Percentiles rank a stretch among this genome's conserved stretches.
These are phyloP conservation scores for Bombus sylvicola DNA, from an alignment of 1,140 invertebrate genomes.

Conservation along the genomic window DNA sequence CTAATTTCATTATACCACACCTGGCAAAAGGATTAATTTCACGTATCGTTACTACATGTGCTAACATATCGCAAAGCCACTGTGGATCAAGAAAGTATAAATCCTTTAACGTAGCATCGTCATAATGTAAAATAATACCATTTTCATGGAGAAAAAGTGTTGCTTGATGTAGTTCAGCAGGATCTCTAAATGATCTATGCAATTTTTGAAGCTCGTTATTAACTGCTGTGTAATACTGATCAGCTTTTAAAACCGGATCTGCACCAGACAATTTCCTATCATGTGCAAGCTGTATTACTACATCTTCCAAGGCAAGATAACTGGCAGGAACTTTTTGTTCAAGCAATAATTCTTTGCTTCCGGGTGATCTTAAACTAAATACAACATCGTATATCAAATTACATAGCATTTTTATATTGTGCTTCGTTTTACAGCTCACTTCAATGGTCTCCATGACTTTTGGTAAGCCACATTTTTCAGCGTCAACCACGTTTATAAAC, in stretches of 20 bases:
- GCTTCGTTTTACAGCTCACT: conserved; percentile 93
- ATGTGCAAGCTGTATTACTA: conserved; percentile 90
- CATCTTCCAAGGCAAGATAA: conserved; percentile 97
- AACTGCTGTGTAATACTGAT: conserved; percentile 91
- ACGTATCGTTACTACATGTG: conserved; percentile 96
- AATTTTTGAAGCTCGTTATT: conserved; percentile 88
- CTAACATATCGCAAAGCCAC: conserved; percentile 99
- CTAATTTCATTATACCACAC: conserved; percentile 96
- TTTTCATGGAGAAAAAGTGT: conserved; percentile 99
- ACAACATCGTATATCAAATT: conserved; percentile 97
- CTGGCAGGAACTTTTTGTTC: conserved; percentile 98
- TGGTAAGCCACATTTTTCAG: conserved; percentile 97
- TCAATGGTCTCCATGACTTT: conserved; percentile 96
- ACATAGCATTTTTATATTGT: conserved; percentile 95
- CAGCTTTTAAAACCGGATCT: conserved; percentile 95
- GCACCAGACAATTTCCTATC: conserved; percentile 86
- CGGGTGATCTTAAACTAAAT: conserved; percentile 94
- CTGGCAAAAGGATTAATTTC: conserved; percentile 98
- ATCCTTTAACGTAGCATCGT: conserved; percentile 97
- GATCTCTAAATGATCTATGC: conserved; percentile 91
- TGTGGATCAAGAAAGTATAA: conserved; percentile 98
- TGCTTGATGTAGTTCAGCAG: conserved; percentile 95
- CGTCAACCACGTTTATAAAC: conserved; percentile 96
- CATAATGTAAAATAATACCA: conserved; percentile 98
- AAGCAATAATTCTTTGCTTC: conserved; percentile 94